phyloP scores from a whole-genome alignment of 1,140 invertebrate species.

The Trachymyrmex cornetzi region DNA sequence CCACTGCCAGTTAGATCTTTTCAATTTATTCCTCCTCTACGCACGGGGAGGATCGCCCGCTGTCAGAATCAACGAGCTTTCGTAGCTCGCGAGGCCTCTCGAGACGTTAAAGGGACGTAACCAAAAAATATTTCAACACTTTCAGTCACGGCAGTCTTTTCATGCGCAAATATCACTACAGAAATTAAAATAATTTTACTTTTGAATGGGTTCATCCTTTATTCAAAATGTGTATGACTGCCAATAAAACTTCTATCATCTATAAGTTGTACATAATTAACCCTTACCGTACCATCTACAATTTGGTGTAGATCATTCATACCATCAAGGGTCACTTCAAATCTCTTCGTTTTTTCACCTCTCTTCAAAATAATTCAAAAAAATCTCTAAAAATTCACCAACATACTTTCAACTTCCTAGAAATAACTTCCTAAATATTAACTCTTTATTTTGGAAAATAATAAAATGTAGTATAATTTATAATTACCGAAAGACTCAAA shows the following conservation, averaged over 20 bases:
- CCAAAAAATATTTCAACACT: constrained; percentile 40
- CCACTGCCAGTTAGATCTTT: constrained; percentile 60
- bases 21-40: constrained; percentile 60
- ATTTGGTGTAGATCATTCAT: too few relatives aligned
- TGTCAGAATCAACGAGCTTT: constrained; percentile 61
- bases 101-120: constrained; percentile 21
- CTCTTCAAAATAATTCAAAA: too few relatives aligned
- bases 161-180: constrained; percentile 22
- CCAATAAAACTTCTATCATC: not conserved
- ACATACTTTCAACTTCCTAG: too few relatives aligned
- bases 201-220: not conserved
- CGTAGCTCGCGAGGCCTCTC: constrained; percentile 35
- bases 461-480: too few relatives aligned
- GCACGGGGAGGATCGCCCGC: constrained; percentile 36
- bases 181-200: constrained; percentile 18
- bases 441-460: too few relatives aligned
- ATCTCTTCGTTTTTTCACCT: too few relatives aligned
- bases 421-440: too few relatives aligned
- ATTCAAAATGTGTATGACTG: not conserved
- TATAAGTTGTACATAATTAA: not conserved
- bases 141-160: constrained; percentile 14
- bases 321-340: too few relatives aligned
- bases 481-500: too few relatives aligned
- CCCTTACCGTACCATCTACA: too few relatives aligned
- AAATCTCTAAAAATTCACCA: too few relatives aligned